A percentile compares a stretch with the other conserved stretches of the same genome.
phyloP scores from a whole-genome alignment of 2,888 invertebrate species.

The Chelonus formosanus region DNA sequence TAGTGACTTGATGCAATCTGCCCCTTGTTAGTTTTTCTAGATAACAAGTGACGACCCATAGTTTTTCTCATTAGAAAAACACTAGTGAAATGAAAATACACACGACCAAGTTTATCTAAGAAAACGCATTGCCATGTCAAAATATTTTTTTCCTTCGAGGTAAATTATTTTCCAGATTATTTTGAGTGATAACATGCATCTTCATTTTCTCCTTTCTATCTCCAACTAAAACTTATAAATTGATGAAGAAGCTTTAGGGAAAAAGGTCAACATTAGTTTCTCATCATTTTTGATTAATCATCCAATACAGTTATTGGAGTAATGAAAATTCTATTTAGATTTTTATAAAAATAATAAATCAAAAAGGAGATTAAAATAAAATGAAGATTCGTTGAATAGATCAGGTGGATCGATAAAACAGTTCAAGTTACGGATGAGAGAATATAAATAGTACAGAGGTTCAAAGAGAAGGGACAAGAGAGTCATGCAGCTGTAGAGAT shows the following conservation, averaged over 20 bases:
- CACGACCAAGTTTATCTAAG: neutral
- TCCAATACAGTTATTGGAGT: too few relatives aligned
- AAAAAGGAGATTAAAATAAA: neutral
- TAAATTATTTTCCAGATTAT: too few relatives aligned
- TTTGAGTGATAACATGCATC: too few relatives aligned
- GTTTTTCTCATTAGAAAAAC: conserved; percentile 3
- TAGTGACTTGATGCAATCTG: conserved; percentile 1
- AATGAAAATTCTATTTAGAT: too few relatives aligned
- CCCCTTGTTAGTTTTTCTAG: conserved; percentile 3
- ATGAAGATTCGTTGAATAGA: too few relatives aligned
- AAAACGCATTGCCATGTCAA: neutral
- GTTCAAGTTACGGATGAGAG: conserved; percentile 11
- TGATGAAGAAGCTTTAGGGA: too few relatives aligned
- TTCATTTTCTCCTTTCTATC: too few relatives aligned
- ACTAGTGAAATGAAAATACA: conserved; percentile 1
- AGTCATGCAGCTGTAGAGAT: conserved; percentile 36
- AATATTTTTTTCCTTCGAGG: neutral
- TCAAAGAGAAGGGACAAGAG: conserved; percentile 23
- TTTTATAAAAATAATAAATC: neutral
- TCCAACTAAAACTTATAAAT: too few relatives aligned
- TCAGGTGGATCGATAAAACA: conserved; percentile 12
- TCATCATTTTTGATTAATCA: too few relatives aligned
- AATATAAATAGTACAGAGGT: conserved; percentile 5
- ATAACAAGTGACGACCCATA: neutral
- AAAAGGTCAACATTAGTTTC: too few relatives aligned